Conservation (phyloP, 2,113 vertebrate species). For the Salvator merianae region DNA sequence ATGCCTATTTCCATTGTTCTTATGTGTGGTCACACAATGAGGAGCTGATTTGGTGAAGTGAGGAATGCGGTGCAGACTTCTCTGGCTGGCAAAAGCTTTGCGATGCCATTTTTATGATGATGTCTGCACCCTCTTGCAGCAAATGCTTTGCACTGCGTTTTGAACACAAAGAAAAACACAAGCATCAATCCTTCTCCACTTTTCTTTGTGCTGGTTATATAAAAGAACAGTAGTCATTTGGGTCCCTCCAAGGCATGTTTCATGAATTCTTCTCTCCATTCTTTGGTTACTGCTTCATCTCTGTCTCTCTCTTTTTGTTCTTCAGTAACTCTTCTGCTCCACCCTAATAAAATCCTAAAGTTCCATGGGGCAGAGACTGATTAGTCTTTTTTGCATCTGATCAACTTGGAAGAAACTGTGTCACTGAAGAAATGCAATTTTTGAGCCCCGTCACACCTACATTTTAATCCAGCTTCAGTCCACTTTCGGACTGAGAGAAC, state of each 20-base stretch:
- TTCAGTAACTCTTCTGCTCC: background rate
- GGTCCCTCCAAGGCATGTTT: slow-evolving; percentile 40
- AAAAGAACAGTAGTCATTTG: slow-evolving; percentile 51
- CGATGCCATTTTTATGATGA: slow-evolving; percentile 60
- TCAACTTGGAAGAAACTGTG: background rate
- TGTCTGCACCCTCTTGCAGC: slow-evolving; percentile 49
- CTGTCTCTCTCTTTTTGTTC: background rate
- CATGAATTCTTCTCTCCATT: slow-evolving; percentile 62
- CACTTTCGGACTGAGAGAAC: no score
- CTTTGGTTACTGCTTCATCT: no score
- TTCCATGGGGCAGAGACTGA: background rate
- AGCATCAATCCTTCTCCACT: slow-evolving; percentile 61
- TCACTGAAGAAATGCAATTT: no score
- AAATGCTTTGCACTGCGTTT: slow-evolving; percentile 65
- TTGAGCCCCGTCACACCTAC: no score
- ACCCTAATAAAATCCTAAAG: background rate
- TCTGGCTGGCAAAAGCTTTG: slow-evolving; percentile 54
- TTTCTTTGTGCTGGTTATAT: slow-evolving; percentile 51
- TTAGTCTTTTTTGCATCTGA: background rate
- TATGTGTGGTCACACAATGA: slow-evolving; percentile 64
- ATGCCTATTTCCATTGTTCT: slow-evolving; percentile 53
- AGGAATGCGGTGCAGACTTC: slow-evolving; percentile 62
- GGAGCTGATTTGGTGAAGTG: slow-evolving; percentile 55
- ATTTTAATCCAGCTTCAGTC: no score
- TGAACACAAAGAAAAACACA: slow-evolving; percentile 63